Evolutionary conservation across 2,113 vertebrate genomes (phyloP), one percentile per base, ranked within the genome.

Genomic region (Oreochromis spilurus): DNA sequence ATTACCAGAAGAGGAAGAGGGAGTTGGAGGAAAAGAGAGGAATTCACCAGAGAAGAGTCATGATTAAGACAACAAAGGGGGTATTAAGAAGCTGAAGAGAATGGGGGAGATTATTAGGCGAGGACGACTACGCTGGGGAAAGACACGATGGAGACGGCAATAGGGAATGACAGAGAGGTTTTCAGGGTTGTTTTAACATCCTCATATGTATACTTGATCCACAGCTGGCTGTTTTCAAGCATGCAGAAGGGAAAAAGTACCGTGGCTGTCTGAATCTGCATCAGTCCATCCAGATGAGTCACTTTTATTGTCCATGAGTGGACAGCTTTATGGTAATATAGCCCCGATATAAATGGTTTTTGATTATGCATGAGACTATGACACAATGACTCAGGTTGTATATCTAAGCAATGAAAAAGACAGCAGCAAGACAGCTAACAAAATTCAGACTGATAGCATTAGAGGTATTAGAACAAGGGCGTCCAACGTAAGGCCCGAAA

Each of bases 61-160:
- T 89, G 91, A 94, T 92, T 88, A 87, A 91, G 84, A 90, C 85
- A 86, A 92, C 80, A 92, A 88, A 84, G 65, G 24, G n/a, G 31
- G 54, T 79, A 81, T 88, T 83, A 36, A 72, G 65, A 80, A n/a
- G 58, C 48, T 57, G 84, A 84, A 31, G 77, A 72, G 79, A 83
- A 17, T 36, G 19, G 13, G 7, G 17, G 17, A 40, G 84, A 78
- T 93, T 90, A 88, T 60, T 79, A 79, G 38, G 36, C 34, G 9
- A 29, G 54, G 60, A 87, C 48, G 24, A 45, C 52, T 43, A 21
- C 29, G 38, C 53, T 2, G 7, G 81, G 88, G 70, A 24, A 72
- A 92, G 67, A 43, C 38, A 70, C 48, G 84, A 92, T 82, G 40
- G 78, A 90, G 82, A 88, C 19, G 2, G 75, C 78, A 43, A 55